phyloP scores from a whole-genome alignment of 2,797 vertebrate genomes.

The Liparis tanakae region DNA sequence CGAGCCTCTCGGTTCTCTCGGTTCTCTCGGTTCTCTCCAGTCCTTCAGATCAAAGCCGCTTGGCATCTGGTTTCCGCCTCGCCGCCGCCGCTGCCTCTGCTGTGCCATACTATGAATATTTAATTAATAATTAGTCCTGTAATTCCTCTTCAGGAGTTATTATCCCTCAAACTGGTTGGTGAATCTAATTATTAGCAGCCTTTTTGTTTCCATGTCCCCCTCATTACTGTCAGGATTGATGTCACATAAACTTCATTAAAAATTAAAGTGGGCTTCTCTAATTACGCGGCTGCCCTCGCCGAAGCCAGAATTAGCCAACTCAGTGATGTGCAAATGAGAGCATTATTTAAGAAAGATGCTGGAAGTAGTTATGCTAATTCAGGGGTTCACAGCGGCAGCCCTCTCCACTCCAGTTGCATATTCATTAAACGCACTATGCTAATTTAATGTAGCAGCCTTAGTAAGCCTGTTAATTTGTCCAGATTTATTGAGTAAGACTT shows the following conservation, averaged over 20 bases:
- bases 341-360: slow-evolving; percentile 99
- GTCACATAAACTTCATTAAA: slow-evolving; percentile 99
- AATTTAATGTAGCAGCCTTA: slow-evolving; percentile 99
- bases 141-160: slow-evolving; percentile 99
- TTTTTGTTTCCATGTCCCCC: slow-evolving; percentile 98
- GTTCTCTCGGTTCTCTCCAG: no score
- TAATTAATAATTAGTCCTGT: slow-evolving; percentile 99
- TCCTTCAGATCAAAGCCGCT: slow-evolving; percentile 51
- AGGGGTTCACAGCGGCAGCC: slow-evolving; percentile 96
- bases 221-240: slow-evolving; percentile 99
- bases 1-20: no score
- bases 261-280: slow-evolving; percentile 99
- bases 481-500: slow-evolving; percentile 99
- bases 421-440: slow-evolving; percentile 99
- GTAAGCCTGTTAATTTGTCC: slow-evolving; percentile 99
- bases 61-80: slow-evolving; percentile 46
- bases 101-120: slow-evolving; percentile 91
- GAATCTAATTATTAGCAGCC: slow-evolving; percentile 99
- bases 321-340: slow-evolving; percentile 99
- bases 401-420: slow-evolving; percentile 99
- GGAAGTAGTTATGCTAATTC: slow-evolving; percentile 99
- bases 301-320: slow-evolving; percentile 98
- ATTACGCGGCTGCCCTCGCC: slow-evolving; percentile 98
- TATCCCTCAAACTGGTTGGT: slow-evolving; percentile 98
- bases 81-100: background rate